These are phyloP conservation scores for Oithona nana DNA, from an alignment of 2,888 invertebrate genomes.

Conservation along the genomic window DNA sequence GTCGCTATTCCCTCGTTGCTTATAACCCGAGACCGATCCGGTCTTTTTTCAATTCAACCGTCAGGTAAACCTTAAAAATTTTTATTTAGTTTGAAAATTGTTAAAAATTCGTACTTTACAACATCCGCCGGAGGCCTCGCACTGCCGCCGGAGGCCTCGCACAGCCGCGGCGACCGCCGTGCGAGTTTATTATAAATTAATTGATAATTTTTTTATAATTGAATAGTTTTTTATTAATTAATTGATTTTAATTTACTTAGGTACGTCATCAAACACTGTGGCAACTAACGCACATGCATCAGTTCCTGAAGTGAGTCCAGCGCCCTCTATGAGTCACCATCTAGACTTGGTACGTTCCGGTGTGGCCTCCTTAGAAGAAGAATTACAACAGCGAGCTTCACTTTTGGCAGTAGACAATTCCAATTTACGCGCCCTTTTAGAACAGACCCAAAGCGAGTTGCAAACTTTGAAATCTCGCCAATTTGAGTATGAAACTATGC, in stretches of 20 bases:
- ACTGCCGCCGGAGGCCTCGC: too few species aligned
- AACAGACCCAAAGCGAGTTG: neutral
- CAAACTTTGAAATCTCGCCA: neutral
- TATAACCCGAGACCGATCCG: constrained; percentile 48
- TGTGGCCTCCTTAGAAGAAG: neutral
- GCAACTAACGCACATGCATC: neutral
- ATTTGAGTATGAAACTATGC: neutral
- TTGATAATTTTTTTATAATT: too few species aligned
- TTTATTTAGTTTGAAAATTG: too few species aligned
- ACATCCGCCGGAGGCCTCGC: too few species aligned
- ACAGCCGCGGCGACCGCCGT: too few species aligned
- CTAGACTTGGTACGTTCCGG: neutral
- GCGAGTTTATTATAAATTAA: too few species aligned
- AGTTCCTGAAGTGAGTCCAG: neutral
- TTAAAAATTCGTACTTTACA: too few species aligned
- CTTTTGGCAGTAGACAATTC: constrained; percentile 6
- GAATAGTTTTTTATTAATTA: too few species aligned
- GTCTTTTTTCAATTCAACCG: constrained; percentile 35
- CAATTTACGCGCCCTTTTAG: constrained; percentile 5
- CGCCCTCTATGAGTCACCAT: neutral
- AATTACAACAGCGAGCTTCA: neutral
- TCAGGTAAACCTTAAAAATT: neutral
- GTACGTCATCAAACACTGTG: too few species aligned
- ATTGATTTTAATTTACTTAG: too few species aligned
- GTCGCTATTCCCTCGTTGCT: constrained; percentile 44